Evolutionary conservation across 2,888 invertebrate species (phyloP).

Genomic region (Cantharis flavilabris): DNA sequence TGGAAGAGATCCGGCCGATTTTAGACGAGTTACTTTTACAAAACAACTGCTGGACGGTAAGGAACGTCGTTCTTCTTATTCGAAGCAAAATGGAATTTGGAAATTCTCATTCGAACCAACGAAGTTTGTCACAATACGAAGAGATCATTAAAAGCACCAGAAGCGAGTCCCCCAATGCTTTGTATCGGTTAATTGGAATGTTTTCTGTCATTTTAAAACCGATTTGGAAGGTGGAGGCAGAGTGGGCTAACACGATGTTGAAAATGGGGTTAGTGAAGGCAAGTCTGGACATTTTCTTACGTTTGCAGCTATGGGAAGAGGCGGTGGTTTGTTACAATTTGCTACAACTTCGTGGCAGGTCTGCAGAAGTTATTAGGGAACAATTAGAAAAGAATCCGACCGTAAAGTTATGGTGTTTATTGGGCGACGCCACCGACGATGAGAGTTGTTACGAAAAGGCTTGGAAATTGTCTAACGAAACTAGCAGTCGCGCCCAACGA

Average conservation of each 20-base stretch:
- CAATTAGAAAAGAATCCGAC: constrained; percentile 79
- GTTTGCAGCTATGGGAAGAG: constrained; percentile 87
- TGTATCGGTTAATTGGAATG: constrained; percentile 61
- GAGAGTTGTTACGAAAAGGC: constrained; percentile 82
- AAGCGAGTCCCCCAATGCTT: constrained; percentile 52
- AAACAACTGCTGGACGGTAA: constrained; percentile 75
- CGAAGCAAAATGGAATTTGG: constrained; percentile 78
- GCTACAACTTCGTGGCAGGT: constrained; percentile 85
- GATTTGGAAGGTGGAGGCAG: constrained; percentile 76
- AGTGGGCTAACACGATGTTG: constrained; percentile 77
- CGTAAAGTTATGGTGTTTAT: constrained; percentile 82
- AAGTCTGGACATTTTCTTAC: constrained; percentile 78
- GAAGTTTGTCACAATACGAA: constrained; percentile 87
- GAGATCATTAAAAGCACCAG: constrained; percentile 68
- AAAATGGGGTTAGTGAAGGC: constrained; percentile 83
- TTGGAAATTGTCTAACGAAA: constrained; percentile 84
- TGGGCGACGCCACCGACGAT: constrained; percentile 75
- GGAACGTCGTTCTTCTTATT: constrained; percentile 73
- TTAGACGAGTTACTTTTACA: constrained; percentile 69
- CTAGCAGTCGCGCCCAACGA: constrained; percentile 83
- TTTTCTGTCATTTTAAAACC: constrained; percentile 76
- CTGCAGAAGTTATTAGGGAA: constrained; percentile 84
- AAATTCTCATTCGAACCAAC: constrained; percentile 82
- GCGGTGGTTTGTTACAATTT: constrained; percentile 89
- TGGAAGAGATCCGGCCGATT: constrained; percentile 84